phyloP scores from a whole-genome alignment of 2,888 invertebrate genomes.

The Epinotia brunnichana region DNA sequence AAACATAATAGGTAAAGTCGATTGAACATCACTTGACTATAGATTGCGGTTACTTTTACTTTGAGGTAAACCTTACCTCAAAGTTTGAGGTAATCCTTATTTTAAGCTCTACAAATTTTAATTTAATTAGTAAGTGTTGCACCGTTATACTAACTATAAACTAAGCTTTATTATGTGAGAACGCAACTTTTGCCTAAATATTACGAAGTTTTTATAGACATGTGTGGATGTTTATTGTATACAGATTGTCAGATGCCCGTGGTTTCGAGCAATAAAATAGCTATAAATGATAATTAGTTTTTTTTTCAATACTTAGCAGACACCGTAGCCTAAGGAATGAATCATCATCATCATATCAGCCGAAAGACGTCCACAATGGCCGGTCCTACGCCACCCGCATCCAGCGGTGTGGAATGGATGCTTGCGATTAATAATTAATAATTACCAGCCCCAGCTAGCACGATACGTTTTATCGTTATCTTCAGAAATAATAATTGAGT shows the following conservation, averaged over 20 bases:
- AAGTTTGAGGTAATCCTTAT: constrained; percentile 4
- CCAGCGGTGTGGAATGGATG: no score
- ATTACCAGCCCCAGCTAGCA: no score
- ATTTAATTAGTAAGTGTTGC: constrained; percentile 23
- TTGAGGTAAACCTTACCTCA: constrained; percentile 1
- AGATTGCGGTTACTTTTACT: constrained; percentile 3
- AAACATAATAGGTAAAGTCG: background rate
- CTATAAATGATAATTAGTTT: constrained; percentile 44
- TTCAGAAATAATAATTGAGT: no score
- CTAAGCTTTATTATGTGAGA: constrained; percentile 29
- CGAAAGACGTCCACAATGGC: no score
- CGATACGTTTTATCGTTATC: no score
- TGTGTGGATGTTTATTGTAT: constrained; percentile 42
- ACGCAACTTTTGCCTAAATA: constrained; percentile 37
- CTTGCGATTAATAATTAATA: no score
- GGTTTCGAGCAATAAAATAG: constrained; percentile 47
- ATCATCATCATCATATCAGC: no score
- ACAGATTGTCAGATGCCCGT: constrained; percentile 41
- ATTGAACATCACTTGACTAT: background rate
- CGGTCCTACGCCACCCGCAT: no score
- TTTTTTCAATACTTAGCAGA: constrained; percentile 10
- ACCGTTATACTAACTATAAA: constrained; percentile 32
- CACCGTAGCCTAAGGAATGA: no score
- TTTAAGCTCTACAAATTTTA: background rate
- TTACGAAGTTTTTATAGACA: constrained; percentile 37